phyloP scores from a whole-genome alignment of 2,888 invertebrate species.

The Acronicta alni region DNA sequence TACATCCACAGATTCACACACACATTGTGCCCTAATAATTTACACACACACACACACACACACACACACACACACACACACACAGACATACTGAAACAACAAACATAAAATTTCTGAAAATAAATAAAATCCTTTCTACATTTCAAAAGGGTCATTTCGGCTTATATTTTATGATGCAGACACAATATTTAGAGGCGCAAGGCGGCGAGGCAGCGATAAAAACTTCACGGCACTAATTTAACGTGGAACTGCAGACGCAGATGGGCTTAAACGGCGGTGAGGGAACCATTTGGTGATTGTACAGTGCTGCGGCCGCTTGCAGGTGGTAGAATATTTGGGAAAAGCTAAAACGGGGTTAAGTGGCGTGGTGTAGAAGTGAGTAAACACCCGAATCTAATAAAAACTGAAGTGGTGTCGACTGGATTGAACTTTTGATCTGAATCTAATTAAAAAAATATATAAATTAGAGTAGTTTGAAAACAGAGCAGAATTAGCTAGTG shows the following conservation, averaged over 20 bases:
- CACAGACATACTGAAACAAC: background rate
- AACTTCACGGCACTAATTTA: slow-evolving; percentile 34
- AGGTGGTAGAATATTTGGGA: background rate
- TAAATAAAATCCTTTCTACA: slow-evolving; percentile 12
- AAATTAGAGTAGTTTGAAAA: no score
- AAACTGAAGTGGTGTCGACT: no score
- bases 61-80: background rate
- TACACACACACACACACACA: background rate
- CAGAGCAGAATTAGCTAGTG: no score
- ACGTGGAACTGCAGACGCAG: slow-evolving; percentile 15
- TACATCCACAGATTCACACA: background rate
- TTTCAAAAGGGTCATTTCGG: slow-evolving; percentile 1
- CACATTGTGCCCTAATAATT: slow-evolving; percentile 3
- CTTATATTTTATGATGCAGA: slow-evolving; percentile 8
- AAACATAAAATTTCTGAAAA: slow-evolving; percentile 17
- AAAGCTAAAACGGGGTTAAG: background rate
- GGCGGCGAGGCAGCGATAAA: slow-evolving; percentile 24
- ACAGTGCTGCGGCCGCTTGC: slow-evolving; percentile 2
- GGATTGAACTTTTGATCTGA: no score
- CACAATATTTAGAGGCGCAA: slow-evolving; percentile 19
- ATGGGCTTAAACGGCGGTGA: slow-evolving; percentile 15
- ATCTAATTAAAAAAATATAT: no score
- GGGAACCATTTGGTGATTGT: slow-evolving; percentile 34
- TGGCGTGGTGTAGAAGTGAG: no score
- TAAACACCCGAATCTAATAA: no score